A percentile compares a stretch with the other conserved stretches of the same genome.
phyloP scores from a whole-genome alignment of 2,888 invertebrate genomes.

The Morpho helenor region DNA sequence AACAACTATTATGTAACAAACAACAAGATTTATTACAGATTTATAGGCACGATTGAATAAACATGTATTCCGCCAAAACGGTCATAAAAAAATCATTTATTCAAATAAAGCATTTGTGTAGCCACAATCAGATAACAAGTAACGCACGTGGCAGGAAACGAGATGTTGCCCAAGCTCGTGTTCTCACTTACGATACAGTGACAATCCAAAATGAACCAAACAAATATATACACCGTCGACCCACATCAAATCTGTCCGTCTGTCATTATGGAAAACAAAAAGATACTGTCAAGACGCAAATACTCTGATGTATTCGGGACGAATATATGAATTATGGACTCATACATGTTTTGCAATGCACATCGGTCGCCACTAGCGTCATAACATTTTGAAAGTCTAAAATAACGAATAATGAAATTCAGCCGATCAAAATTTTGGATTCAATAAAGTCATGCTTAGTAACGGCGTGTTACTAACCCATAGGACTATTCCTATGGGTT shows the following conservation, averaged over 20 bases:
- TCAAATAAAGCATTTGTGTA: conserved; percentile 36
- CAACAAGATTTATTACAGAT: conserved; percentile 19
- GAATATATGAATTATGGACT: conserved; percentile 32
- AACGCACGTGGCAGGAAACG: conserved; percentile 36
- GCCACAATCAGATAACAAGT: conserved; percentile 34
- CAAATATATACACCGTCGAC: conserved; percentile 51
- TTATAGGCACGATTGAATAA: conserved; percentile 44
- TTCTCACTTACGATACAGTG: conserved; percentile 50
- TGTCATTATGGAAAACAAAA: conserved; percentile 34
- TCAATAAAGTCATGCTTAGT: no score
- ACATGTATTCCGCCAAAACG: conserved; percentile 37
- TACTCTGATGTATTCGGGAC: conserved; percentile 39
- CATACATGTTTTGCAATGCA: conserved; percentile 48
- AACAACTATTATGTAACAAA: conserved; percentile 47
- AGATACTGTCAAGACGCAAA: conserved; percentile 32
- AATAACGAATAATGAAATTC: conserved; percentile 20
- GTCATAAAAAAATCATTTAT: conserved; percentile 39
- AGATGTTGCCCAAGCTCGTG: conserved; percentile 35
- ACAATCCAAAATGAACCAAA: conserved; percentile 43
- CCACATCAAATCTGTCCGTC: conserved; percentile 54
- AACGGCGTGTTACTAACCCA: no score
- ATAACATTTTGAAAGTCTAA: conserved; percentile 30
- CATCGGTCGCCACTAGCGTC: conserved; percentile 31
- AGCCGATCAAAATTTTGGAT: no score
- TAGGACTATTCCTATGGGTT: no score